A percentile compares a stretch with the other conserved stretches of the same genome.
phyloP scores from a whole-genome alignment of 2,888 invertebrate genomes.

The Amphipoea oculea region DNA sequence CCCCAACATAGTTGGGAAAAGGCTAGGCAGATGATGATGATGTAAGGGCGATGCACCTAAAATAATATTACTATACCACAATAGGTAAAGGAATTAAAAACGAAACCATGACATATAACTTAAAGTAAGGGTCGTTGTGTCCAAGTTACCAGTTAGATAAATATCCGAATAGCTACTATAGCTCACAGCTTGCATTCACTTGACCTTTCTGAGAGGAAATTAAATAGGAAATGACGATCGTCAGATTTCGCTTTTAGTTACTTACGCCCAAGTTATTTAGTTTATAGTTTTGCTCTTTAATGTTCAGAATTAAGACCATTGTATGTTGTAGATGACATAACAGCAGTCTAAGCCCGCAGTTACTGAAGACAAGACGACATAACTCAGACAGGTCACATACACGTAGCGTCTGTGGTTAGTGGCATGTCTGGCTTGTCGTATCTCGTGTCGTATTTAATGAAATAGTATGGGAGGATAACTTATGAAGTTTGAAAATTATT shows the following conservation, averaged over 20 bases:
- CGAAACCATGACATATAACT: no score
- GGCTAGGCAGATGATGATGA: no score
- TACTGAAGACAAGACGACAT: slow-evolving; percentile 8
- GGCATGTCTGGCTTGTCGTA: neutral
- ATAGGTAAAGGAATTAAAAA: no score
- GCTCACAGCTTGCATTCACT: neutral
- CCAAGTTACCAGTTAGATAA: neutral
- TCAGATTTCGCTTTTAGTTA: neutral
- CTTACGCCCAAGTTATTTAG: neutral
- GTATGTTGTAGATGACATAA: neutral
- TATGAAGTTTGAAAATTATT: neutral
- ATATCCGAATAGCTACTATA: neutral
- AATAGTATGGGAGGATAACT: neutral
- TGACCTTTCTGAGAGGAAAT: neutral
- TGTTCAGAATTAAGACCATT: neutral
- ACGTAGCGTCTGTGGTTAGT: slow-evolving; percentile 14
- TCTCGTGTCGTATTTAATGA: neutral
- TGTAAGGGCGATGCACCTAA: no score
- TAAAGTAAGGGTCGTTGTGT: neutral
- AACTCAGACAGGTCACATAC: slow-evolving; percentile 26
- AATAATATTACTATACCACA: no score
- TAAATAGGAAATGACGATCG: neutral
- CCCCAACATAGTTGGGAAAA: no score
- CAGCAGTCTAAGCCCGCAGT: slow-evolving; percentile 18
- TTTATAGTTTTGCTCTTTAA: neutral